Conservation (phyloP, 2,797 vertebrate genomes). For the Antennarius maculatus region DNA sequence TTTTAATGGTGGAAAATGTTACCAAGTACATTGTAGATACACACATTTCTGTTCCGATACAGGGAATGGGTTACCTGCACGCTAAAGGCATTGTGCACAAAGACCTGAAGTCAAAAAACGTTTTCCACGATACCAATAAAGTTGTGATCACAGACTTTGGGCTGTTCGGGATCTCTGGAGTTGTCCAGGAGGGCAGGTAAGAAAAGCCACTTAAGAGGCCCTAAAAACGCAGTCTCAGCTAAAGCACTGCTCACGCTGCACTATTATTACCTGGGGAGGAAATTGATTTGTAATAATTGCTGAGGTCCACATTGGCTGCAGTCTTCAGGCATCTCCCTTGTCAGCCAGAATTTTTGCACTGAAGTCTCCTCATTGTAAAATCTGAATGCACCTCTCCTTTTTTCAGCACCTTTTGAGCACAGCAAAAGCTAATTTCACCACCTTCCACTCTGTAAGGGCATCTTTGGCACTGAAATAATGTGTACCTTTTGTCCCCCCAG, state of each 20-base stretch:
- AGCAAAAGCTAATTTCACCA: background rate
- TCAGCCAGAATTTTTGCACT: slow-evolving; percentile 5
- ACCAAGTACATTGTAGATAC: background rate
- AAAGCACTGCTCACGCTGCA: slow-evolving; percentile 23
- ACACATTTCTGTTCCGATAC: background rate
- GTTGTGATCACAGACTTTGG: slow-evolving; percentile 98
- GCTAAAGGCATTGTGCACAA: slow-evolving; percentile 99
- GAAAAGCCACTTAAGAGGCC: slow-evolving; percentile 35
- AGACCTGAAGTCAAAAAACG: slow-evolving; percentile 98
- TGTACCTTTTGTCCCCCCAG: slow-evolving; percentile 67
- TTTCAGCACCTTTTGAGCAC: background rate
- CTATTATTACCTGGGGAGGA: slow-evolving; percentile 29
- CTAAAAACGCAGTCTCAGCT: slow-evolving; percentile 38
- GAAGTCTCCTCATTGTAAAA: slow-evolving; percentile 10
- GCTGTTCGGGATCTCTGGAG: slow-evolving; percentile 97
- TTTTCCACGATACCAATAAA: slow-evolving; percentile 98
- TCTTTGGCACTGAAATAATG: slow-evolving; percentile 19
- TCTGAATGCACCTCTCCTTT: background rate
- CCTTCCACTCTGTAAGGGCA: slow-evolving; percentile 22
- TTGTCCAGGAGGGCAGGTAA: slow-evolving; percentile 97
- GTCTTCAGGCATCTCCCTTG: slow-evolving; percentile 20
- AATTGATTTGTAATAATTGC: slow-evolving; percentile 46
- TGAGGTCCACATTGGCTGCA: slow-evolving; percentile 25
- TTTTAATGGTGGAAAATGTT: background rate
- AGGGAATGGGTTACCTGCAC: slow-evolving; percentile 99